Conservation (phyloP, 2,888 invertebrate genomes). For the Boloria selene region DNA sequence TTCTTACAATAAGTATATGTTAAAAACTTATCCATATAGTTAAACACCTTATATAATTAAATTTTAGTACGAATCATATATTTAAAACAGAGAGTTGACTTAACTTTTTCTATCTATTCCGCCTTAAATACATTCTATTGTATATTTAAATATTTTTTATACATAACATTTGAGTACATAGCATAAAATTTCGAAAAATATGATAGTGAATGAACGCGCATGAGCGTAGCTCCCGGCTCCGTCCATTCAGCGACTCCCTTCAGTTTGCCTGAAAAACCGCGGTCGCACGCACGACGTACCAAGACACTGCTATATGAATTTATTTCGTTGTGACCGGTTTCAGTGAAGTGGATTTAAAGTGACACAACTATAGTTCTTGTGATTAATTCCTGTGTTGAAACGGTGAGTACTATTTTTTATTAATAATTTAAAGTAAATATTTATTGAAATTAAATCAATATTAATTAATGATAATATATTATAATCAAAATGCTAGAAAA, state of each 20-base stretch:
- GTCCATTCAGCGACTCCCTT: conserved; percentile 67
- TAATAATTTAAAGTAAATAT: neutral
- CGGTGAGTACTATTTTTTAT: conserved; percentile 21
- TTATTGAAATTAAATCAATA: too few relatives aligned
- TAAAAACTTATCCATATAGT: too few relatives aligned
- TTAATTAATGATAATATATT: too few relatives aligned
- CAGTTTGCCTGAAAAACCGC: conserved; percentile 69
- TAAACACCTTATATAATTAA: too few relatives aligned
- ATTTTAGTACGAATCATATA: too few relatives aligned
- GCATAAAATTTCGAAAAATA: conserved; percentile 25
- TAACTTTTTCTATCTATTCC: too few relatives aligned
- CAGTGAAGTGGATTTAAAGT: conserved; percentile 33
- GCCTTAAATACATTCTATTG: too few relatives aligned
- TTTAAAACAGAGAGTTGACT: too few relatives aligned
- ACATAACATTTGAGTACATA: neutral
- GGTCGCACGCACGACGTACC: conserved; percentile 62
- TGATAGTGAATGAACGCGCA: conserved; percentile 50
- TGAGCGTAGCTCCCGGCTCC: conserved; percentile 56
- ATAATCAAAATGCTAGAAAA: too few relatives aligned
- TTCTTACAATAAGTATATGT: too few relatives aligned
- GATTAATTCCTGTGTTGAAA: conserved; percentile 28
- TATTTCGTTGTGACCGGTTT: conserved; percentile 36
- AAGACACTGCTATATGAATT: conserved; percentile 56
- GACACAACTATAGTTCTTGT: conserved; percentile 7
- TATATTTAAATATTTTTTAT: too few relatives aligned